A percentile compares a stretch with the other conserved stretches of the same genome.
These are phyloP conservation scores for Yponomeuta evonymella DNA, from an alignment of 2,888 invertebrate genomes.

Conservation along the genomic window DNA sequence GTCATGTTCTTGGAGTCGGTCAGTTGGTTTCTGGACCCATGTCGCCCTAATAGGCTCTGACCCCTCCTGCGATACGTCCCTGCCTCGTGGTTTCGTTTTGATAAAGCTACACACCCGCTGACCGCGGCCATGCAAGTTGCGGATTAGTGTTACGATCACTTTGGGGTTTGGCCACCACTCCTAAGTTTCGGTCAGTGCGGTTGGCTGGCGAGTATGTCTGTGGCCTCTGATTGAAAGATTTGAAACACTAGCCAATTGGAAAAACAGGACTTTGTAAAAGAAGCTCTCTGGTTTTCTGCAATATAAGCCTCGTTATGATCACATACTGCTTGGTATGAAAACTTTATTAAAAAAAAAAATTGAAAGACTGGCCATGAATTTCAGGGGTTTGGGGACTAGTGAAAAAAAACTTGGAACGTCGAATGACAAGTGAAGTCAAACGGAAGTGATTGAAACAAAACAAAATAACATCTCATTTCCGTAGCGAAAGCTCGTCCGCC, in stretches of 20 bases:
- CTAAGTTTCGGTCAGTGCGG: conserved; percentile 25
- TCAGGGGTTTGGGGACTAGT: too few relatives aligned
- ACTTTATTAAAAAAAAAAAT: too few relatives aligned
- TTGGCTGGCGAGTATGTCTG: conserved; percentile 16
- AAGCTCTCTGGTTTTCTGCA: too few relatives aligned
- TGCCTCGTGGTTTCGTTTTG: conserved; percentile 17
- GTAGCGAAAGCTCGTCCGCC: conserved; percentile 23
- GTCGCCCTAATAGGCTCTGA: background rate
- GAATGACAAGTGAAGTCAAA: too few relatives aligned
- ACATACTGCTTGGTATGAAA: too few relatives aligned
- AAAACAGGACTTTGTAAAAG: too few relatives aligned
- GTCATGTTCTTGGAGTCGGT: too few relatives aligned
- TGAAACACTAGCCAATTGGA: background rate
- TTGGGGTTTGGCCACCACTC: conserved; percentile 41
- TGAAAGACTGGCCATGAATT: too few relatives aligned
- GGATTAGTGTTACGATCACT: conserved; percentile 39
- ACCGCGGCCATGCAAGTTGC: conserved; percentile 45
- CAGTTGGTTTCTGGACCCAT: too few relatives aligned
- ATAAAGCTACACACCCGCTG: conserved; percentile 27
- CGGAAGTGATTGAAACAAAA: background rate
- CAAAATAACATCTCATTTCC: background rate
- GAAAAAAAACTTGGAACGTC: too few relatives aligned
- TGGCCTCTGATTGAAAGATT: background rate
- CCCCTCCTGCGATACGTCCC: background rate
- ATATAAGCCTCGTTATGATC: too few relatives aligned